Evolutionary conservation across 2,797 vertebrate species (phyloP).

Genomic region (Pseudotriccus pelzelni): DNA sequence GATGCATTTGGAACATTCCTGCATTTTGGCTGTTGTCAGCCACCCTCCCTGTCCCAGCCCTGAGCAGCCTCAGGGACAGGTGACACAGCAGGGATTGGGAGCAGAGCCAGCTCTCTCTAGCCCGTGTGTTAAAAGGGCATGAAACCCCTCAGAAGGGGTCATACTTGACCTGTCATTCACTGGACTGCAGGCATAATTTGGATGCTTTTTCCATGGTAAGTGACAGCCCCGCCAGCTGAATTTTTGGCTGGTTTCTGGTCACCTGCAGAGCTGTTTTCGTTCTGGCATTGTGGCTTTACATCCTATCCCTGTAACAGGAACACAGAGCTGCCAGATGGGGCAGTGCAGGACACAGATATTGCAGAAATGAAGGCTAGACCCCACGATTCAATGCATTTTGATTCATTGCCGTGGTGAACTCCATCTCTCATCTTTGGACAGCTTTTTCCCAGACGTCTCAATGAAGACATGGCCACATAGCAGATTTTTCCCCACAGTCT

Average conservation of each 20-base stretch:
- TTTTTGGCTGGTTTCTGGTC: neutral
- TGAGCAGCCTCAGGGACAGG: neutral
- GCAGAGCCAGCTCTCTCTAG: neutral
- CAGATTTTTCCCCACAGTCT: neutral
- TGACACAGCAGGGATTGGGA: accelerated
- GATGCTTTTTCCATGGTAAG: neutral
- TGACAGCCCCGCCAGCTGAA: neutral
- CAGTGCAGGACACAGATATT: neutral
- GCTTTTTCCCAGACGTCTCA: conserved; percentile 14
- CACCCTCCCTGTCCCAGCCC: neutral
- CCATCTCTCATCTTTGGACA: conserved; percentile 49
- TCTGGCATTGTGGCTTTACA: neutral
- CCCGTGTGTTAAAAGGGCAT: neutral
- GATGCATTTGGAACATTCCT: neutral
- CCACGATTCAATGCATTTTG: neutral
- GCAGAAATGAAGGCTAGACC: neutral
- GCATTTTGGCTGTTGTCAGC: neutral
- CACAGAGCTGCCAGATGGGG: neutral
- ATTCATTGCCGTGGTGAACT: conserved; percentile 39
- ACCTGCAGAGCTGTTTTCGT: neutral
- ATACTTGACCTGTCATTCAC: neutral
- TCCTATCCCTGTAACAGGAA: neutral
- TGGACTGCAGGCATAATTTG: neutral
- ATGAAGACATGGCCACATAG: neutral
- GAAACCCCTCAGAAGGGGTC: neutral